Base-by-base conservation (phyloP, 2,888 invertebrate species). In the Drosophila pseudotakahashii region DNA sequence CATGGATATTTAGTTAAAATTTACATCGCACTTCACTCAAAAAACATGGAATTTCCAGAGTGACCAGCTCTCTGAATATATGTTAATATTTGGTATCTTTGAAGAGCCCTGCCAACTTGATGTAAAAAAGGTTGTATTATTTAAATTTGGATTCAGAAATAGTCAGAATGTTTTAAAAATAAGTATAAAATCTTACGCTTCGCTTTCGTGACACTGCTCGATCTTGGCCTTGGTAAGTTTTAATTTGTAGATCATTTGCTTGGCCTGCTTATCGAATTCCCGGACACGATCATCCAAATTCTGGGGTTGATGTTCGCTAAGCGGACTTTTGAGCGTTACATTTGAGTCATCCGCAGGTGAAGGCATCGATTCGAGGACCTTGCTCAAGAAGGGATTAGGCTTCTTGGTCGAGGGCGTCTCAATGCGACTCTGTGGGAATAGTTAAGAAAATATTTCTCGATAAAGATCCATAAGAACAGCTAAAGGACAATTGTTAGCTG, bases 181-280 rank as follows among this genome's bases (percentile, higher is more conserved):
- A 26, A 26, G 26, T 26, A 26, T 23, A 26, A 7, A 3, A 11
- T 14, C 88, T 82, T 82, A 92, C 92, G 78, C 87, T 66, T 90
- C 91, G 39, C 90, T 90, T 42, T 91, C 91, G 32, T 76, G 77
- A 45, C 89, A 88, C 45, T 87, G 80, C 42, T 91, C 89, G 41
- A 92, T 92, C 59, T 89, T 90, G 55, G 89, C 88, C 69, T 88
- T 90, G 45, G 92, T 90, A 11, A 86, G 72, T 30, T 92, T 92
- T 52, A 92, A 67, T 73, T 91, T 91, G 16, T 89, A 83, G 64
- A 92, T 91, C 91, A 92, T 92, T 57, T 91, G 90, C 64, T 91
- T 89, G 19, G 92, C 91, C 32, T 87, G 89, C 63, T 91, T 91
- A 62, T 92, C 91, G 61, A 92, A 92, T 42, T 91, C 90, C 60